Base-by-base conservation (phyloP, 2,113 vertebrate species). In the Telmatochromis sp. region DNA sequence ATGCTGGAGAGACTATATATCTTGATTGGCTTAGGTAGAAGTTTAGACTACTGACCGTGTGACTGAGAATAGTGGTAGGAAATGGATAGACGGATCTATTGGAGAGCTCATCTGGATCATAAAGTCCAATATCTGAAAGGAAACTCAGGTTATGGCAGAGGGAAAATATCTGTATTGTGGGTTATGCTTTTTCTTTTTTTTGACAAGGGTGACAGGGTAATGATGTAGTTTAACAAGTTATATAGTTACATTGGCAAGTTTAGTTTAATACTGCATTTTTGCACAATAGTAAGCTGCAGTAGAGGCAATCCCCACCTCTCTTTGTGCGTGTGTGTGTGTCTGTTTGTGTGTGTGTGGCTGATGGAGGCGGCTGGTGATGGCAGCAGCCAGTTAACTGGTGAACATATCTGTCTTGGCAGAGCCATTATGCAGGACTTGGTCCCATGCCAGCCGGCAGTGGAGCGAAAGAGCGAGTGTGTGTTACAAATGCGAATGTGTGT, bases 361-460 rank as follows among this genome's bases (percentile, higher is more conserved):
- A 57, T 80, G 80, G 47, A 80, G 82, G 89, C 19, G 80, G 68
- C 35, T 79, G 81, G 33, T 85, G 90, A 84, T 81, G 84, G 87
- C 88, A 90, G 75, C 86, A 90, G 86, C 83, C 89, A 90, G 89
- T 93, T 94, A 91, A 83, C 91, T 82, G 87, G 87, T 90, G 92
- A 93, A 91, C 90, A 91, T 85, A 91, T 90, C 91, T 80, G 88
- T 83, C 81, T 91, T 93, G 91, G 93, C 92, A 93, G 88, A 82
- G 84, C 73, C 88, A 90, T 92, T 85, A 86, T 86, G 89, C 85
- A 87, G 87, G 85, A 91, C 31, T 87, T 91, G 93, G 92, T 85
- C 42, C 35, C 13, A 28, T 21, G 91, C 92, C 93, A 93, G 83
- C 21, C 75, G 7, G 87, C 81, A 86, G 87, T 11, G 26, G 75